Percentiles rank a stretch among this genome's conserved stretches.
phyloP scores from a whole-genome alignment of 2,888 invertebrate genomes.

The Parnassius apollo region DNA sequence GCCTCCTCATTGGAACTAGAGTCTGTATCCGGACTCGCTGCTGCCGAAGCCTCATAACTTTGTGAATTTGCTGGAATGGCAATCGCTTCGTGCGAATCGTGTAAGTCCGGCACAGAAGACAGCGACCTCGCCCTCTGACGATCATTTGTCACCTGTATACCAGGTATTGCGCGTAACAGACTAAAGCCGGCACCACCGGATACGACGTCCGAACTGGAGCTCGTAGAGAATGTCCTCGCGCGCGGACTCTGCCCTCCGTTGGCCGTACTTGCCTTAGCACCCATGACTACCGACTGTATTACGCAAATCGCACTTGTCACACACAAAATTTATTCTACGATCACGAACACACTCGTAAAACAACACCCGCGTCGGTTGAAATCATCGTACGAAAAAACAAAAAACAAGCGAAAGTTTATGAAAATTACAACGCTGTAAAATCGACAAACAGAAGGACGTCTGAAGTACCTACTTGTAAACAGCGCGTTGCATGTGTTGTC shows the following conservation, averaged over 20 bases:
- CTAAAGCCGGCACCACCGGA: slow-evolving; percentile 83
- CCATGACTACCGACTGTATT: slow-evolving; percentile 80
- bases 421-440: slow-evolving; percentile 51
- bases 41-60: slow-evolving; percentile 83
- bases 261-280: slow-evolving; percentile 92
- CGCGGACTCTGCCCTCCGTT: slow-evolving; percentile 88
- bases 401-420: slow-evolving; percentile 39
- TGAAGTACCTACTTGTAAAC: slow-evolving; percentile 69
- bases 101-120: slow-evolving; percentile 90
- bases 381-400: slow-evolving; percentile 69
- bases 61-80: slow-evolving; percentile 83
- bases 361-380: slow-evolving; percentile 68
- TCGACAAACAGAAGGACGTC: slow-evolving; percentile 62
- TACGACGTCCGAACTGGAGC: slow-evolving; percentile 85
- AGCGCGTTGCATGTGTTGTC: slow-evolving; percentile 75
- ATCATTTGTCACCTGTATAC: slow-evolving; percentile 87
- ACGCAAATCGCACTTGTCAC: slow-evolving; percentile 73
- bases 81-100: slow-evolving; percentile 81
- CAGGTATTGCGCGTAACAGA: slow-evolving; percentile 85
- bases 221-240: slow-evolving; percentile 88
- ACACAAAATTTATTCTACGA: slow-evolving; percentile 48
- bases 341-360: slow-evolving; percentile 71
- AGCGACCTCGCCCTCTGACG: slow-evolving; percentile 91
- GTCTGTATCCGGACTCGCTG: slow-evolving; percentile 85
- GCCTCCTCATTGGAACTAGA: slow-evolving; percentile 86